Evolutionary conservation across 2,797 vertebrate species (phyloP).

Genomic region (Epinephelus coioides): DNA sequence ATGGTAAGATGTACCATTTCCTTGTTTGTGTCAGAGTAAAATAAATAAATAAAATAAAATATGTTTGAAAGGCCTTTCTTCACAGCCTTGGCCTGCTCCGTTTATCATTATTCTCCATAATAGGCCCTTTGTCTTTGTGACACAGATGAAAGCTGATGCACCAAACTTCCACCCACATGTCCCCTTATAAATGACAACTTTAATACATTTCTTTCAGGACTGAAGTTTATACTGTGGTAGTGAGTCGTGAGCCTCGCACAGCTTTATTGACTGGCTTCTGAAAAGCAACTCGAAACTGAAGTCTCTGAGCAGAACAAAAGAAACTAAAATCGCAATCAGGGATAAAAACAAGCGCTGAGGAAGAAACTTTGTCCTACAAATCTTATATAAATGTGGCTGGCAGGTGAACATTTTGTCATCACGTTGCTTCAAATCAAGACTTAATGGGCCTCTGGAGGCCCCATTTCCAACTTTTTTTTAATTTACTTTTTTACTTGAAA

Average conservation of each 20-base stretch:
- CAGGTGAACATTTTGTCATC: background rate
- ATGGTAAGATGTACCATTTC: background rate
- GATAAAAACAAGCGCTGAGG: background rate
- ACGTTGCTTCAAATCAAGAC: background rate
- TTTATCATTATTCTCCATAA: background rate
- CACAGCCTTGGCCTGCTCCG: background rate
- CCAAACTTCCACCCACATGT: background rate
- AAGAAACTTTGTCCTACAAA: background rate
- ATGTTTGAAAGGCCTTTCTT: background rate
- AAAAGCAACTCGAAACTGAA: no score
- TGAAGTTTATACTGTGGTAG: background rate
- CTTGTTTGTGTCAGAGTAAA: background rate
- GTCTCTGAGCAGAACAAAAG: background rate
- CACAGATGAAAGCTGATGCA: background rate
- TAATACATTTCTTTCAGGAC: background rate
- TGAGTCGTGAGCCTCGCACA: background rate
- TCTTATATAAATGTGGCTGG: background rate
- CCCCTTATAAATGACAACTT: background rate
- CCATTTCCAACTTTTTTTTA: background rate
- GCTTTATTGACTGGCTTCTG: background rate
- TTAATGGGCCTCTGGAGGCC: background rate
- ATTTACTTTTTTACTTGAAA: no score
- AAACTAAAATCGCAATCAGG: background rate
- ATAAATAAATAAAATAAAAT: background rate
- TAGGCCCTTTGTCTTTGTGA: background rate